Base-by-base conservation (phyloP, 2,888 invertebrate species). In the Nebria salina region DNA sequence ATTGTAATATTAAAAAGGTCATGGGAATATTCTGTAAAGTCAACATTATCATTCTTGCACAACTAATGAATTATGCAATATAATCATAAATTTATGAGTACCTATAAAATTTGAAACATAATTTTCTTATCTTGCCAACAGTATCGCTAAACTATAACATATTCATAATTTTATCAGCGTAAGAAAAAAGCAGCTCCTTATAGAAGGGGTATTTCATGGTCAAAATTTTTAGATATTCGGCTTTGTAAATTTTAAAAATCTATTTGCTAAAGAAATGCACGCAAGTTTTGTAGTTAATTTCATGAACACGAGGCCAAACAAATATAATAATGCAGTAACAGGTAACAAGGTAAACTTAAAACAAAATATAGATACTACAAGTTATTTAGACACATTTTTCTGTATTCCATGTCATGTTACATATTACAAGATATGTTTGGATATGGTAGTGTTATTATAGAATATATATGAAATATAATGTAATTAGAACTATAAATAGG, bases 361-460 rank as follows among this genome's bases (percentile, higher is more conserved):
- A 72, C 42, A 41, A 42, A 15, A 26, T 41, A 34, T 41, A 34
- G 1, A n/a, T 26, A 34, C 34, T 7, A 11, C 34, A 34, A 34
- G 34, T 34, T 34, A 64, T 54, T 75, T 75, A 75, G 64, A 43
- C 43, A 75, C 75, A 43, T 64, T 75, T 75, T 64, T 66, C 72
- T 80, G 75, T 80, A 80, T 80, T 80, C 80, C 80, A 80, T 79
- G 79, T 79, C 66, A 75, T 80, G 72, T 80, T 54, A 80, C 80
- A 80, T 80, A 80, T 80, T 84, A 84, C 84, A 85, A 84, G 85
- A 85, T 85, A 85, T 84, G 85, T 85, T 84, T 84, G 82, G 84
- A 85, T 84, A 85, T 85, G 84, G 82, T 78, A 83, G 75, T 82
- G 82, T 80, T 64, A 70, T 75, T 72, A 75, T 80, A 80, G 80